Evolutionary conservation across 2,888 invertebrate genomes (phyloP).

Genomic region (Synergus itoensis): DNA sequence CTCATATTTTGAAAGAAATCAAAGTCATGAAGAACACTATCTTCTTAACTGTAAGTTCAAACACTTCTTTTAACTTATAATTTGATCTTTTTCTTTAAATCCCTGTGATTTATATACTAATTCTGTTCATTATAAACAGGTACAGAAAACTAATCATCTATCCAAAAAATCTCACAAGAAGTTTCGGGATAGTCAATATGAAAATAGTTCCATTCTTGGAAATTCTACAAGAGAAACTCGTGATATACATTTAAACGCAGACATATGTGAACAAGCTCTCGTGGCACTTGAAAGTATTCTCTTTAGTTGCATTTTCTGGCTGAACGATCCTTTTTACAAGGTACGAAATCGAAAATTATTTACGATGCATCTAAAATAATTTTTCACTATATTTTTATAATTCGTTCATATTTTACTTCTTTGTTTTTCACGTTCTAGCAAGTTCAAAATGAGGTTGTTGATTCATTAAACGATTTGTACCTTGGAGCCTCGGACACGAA

Average conservation of each 20-base stretch:
- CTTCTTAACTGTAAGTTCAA: slow-evolving; percentile 62
- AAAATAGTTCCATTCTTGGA: slow-evolving; percentile 59
- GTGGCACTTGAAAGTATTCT: slow-evolving; percentile 66
- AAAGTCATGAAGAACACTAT: slow-evolving; percentile 63
- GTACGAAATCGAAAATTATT: slow-evolving; percentile 55
- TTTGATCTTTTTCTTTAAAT: background rate
- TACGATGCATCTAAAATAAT: background rate
- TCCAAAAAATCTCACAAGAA: slow-evolving; percentile 67
- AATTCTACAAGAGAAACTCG: slow-evolving; percentile 48
- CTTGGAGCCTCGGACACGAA: slow-evolving; percentile 57
- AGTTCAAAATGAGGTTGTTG: slow-evolving; percentile 62
- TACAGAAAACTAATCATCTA: slow-evolving; percentile 65
- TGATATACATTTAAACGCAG: slow-evolving; percentile 55
- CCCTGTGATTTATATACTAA: slow-evolving; percentile 18
- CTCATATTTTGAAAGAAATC: slow-evolving; percentile 67
- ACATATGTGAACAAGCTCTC: slow-evolving; percentile 65
- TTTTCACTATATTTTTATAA: slow-evolving; percentile 9
- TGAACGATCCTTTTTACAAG: slow-evolving; percentile 66
- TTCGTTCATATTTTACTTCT: slow-evolving; percentile 10
- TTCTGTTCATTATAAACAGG: slow-evolving; percentile 52
- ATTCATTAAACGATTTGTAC: slow-evolving; percentile 67
- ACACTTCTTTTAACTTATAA: too few relatives aligned
- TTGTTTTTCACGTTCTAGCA: slow-evolving; percentile 61
- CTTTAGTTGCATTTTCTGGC: slow-evolving; percentile 58
- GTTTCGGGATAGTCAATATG: slow-evolving; percentile 64